These are phyloP conservation scores for Sphaerophoria taeniata DNA, from an alignment of 2,888 invertebrate genomes.

Conservation along the genomic window DNA sequence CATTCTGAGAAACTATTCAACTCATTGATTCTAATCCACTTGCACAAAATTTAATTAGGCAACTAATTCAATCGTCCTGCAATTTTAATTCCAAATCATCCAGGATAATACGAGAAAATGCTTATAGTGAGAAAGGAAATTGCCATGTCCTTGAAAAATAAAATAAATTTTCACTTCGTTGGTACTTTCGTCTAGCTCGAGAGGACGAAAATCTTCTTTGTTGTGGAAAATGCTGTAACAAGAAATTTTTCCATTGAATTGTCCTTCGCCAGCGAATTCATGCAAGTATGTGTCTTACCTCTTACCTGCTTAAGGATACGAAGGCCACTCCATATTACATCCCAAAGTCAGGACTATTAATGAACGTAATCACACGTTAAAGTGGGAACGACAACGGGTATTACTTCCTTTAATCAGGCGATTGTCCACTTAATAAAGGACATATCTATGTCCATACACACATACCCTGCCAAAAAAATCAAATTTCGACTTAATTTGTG, in stretches of 20 bases:
- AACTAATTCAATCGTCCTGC: constrained; percentile 16
- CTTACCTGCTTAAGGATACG: constrained; percentile 11
- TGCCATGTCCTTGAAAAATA: constrained; percentile 55
- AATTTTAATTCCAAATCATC: constrained; percentile 11
- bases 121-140: constrained; percentile 47
- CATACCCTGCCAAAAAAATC: constrained; percentile 13
- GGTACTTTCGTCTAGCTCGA: constrained; percentile 19
- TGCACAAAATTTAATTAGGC: constrained; percentile 11
- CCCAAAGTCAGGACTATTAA: constrained; percentile 51
- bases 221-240: constrained; percentile 32
- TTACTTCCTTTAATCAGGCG: constrained; percentile 65
- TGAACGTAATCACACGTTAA: constrained; percentile 67
- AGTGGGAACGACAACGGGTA: constrained; percentile 62
- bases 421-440: constrained; percentile 68
- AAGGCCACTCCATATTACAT: constrained; percentile 11
- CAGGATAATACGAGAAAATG: not conserved
- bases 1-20: not conserved
- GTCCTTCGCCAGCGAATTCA: constrained; percentile 17
- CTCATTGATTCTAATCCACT: constrained; percentile 24
- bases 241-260: constrained; percentile 43
- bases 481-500: constrained; percentile 63
- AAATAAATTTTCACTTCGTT: constrained; percentile 63
- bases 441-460: constrained; percentile 16
- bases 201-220: constrained; percentile 15
- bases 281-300: not conserved